Percentiles rank a stretch among this genome's conserved stretches.
Evolutionary conservation across 1,140 invertebrate genomes (phyloP).

Genomic region (Brachionus rotundiformis): DNA sequence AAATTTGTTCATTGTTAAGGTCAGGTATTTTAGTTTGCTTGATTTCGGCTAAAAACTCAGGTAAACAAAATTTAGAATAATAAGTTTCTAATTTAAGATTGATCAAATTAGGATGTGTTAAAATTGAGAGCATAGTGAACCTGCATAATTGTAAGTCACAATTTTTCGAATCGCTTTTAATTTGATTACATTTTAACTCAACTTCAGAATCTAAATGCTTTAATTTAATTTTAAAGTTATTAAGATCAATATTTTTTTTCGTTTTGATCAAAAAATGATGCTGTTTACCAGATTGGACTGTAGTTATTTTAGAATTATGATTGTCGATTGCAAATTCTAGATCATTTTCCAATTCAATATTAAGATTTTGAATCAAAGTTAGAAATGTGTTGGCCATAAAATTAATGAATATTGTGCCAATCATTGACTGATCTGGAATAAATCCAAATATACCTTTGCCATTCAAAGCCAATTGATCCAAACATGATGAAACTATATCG

Average conservation of each 20-base stretch:
- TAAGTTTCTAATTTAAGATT: not conserved
- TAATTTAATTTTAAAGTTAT: not conserved
- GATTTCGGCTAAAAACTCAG: slow-evolving; percentile 32
- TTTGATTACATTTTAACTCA: not conserved
- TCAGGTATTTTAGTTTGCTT: slow-evolving; percentile 35
- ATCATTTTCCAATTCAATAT: not conserved
- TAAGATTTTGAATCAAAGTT: not conserved
- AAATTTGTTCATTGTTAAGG: slow-evolving; percentile 37
- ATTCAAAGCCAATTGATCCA: not conserved
- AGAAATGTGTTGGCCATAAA: slow-evolving; percentile 22
- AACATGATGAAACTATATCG: not conserved
- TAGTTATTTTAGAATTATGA: not conserved
- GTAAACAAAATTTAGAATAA: not conserved
- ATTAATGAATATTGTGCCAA: slow-evolving; percentile 48
- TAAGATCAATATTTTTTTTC: not conserved
- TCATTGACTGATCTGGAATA: slow-evolving; percentile 50
- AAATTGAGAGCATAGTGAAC: slow-evolving; percentile 4
- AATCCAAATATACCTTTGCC: slow-evolving; percentile 49
- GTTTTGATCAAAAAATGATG: slow-evolving; percentile 31
- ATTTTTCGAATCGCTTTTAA: not conserved
- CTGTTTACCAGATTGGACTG: slow-evolving; percentile 15
- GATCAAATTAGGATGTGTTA: not conserved
- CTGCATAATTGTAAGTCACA: not conserved
- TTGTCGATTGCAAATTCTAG: not conserved
- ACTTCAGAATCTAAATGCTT: not conserved